These are phyloP conservation scores for Sterrhoptilus dennistouni DNA, from an alignment of 2,113 vertebrate genomes.

Conservation along the genomic window DNA sequence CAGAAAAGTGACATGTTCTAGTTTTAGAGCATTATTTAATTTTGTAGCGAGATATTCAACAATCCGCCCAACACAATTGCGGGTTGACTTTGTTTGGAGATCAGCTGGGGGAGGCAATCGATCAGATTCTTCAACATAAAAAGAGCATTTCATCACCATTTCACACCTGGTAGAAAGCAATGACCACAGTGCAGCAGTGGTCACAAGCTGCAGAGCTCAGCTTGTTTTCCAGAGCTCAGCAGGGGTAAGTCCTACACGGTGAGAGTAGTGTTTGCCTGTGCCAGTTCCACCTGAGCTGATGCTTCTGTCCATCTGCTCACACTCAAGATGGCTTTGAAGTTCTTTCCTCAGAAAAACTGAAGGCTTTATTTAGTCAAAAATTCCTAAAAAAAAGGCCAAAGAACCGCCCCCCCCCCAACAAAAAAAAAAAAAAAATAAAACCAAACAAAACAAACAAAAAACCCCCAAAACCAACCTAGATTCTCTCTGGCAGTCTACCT, in stretches of 20 bases:
- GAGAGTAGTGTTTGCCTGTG: not conserved
- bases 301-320: not conserved
- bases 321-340: not conserved
- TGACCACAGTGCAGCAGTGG: not conserved
- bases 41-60: not conserved
- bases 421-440: too few relatives aligned
- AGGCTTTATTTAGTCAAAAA: not conserved
- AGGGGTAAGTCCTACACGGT: rapidly evolving
- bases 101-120: not conserved
- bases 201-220: not conserved
- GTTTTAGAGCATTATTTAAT: not conserved
- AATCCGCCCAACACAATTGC: not conserved
- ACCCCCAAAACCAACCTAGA: not conserved
- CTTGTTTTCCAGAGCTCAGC: not conserved
- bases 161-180: not conserved
- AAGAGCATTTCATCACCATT: not conserved
- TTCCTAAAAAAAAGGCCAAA: not conserved
- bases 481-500: not conserved
- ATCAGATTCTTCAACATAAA: not conserved
- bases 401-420: not conserved
- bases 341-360: not conserved
- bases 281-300: not conserved
- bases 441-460: not conserved
- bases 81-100: not conserved
- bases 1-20: not conserved